Evolutionary conservation across 2,797 vertebrate genomes (phyloP), one percentile per base, ranked within the genome.

Genomic region (Thunnus albacares): DNA sequence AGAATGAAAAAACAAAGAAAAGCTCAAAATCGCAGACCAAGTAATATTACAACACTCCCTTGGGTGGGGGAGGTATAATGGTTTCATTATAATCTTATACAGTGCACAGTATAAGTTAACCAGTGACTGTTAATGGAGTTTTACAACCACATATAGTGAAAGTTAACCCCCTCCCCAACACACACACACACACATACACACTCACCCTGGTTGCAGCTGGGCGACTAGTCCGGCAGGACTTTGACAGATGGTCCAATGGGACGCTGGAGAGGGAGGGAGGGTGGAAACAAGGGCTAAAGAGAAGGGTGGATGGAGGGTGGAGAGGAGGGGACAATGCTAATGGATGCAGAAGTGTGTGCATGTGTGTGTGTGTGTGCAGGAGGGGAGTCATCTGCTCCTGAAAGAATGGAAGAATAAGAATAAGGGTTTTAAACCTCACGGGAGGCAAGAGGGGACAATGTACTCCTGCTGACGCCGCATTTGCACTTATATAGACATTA

Each of bases 181-280:
- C 51, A 41, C 66, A 58, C 45, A 51, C 52, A 74, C 38, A 51
- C 12, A 63, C 51, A 79, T 56, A 62, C 56, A 68, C 35, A 70
- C 22, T 45, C 26, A 41, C 28, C 64, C 55, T 68, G 74, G 82
- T 78, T 81, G 69, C 93, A 93, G 93, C 89, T 93, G 93, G 90
- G 79, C 12, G 20, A 75, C 69, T 77, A 65, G 83, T 79, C 84
- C 6, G 58, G 78, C 56, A 83, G 80, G 83, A 90, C 76, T 89
- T 79, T 92, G 90, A 93, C 93, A 94, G 93, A 95, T 94, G 93
- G 93, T 75, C 85, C 87, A 82, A 89, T 91, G 85, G 87, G 84
- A 90, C 20, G 63, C 72, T 60, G 55, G 62, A 61, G 52, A 75
- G 77, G 65, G 80, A 72, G 73, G 51, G 66, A 80, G 83, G 75